These are phyloP conservation scores for Microcebus jonahi DNA, from an alignment of 2,113 vertebrate species.

Conservation along the genomic window DNA sequence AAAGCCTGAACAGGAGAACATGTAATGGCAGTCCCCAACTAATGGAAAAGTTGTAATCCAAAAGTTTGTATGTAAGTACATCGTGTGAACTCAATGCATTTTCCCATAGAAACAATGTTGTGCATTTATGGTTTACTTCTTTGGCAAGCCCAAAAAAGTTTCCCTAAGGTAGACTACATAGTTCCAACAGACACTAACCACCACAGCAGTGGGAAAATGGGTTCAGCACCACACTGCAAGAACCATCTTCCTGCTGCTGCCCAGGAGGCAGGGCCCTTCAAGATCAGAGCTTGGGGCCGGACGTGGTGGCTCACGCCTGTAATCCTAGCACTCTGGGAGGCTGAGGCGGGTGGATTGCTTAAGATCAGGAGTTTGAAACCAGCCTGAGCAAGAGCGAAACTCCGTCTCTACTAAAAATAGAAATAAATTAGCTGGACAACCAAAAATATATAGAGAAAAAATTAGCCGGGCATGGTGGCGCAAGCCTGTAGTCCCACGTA, in stretches of 20 bases:
- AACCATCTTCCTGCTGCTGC: neutral
- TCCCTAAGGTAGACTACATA: neutral
- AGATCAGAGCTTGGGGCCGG: neutral
- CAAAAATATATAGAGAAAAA: too few relatives aligned
- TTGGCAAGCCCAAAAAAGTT: neutral
- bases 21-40: neutral
- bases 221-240: neutral
- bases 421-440: too few relatives aligned
- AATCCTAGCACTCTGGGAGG: too few relatives aligned
- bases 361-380: too few relatives aligned
- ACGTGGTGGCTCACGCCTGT: too few relatives aligned
- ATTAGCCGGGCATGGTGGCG: too few relatives aligned
- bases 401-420: too few relatives aligned
- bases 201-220: neutral
- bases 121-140: neutral
- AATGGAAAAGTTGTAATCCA: neutral
- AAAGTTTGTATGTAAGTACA: neutral
- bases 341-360: too few relatives aligned
- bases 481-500: too few relatives aligned
- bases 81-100: neutral
- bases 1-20: neutral
- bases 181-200: neutral
- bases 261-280: neutral
- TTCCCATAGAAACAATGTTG: neutral
- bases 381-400: too few relatives aligned